Base-by-base conservation (phyloP, 2,113 vertebrate genomes). In the Mystacornis crossleyi region DNA sequence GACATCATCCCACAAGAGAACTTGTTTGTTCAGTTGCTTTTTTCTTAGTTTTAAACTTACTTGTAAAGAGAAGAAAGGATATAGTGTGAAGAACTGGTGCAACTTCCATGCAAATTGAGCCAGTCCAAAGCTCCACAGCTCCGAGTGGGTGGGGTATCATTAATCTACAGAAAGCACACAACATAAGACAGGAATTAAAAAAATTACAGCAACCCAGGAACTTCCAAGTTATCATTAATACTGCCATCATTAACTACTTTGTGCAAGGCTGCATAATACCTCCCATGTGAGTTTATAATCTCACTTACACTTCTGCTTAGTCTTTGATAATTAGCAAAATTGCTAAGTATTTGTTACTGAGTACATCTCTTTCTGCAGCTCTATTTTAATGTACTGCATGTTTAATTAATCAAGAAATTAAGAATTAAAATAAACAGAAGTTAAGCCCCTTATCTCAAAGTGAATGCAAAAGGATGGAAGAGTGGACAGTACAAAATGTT, bases 111-210 rank as follows among this genome's bases (percentile, higher is more conserved):
- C 82, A 98, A 94, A 90, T 98, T 96, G 64, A 98, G 94, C 98
- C 98, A 98, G 72, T 98, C 98, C 95, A 98, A 95, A 95, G 97
- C 98, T 81, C 91, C 96, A 90, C 90, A 97, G 66, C 92, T 96
- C 40, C 65, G 21, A 66, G 94, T 33, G 48, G 82, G 84, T 47
- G 94, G 50, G 17, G 78, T 95, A 94, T 98, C 98, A 97, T 96
- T 98, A 43, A 98, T 97, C 99, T 99, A 95, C 53, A 85, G 74
- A 94, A 80, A 94, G 65, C 36, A 66, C 29, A 72, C 15, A 87
- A 64, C 4, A 40, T 7, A 28, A 38, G 29, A n/a, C 20, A 48
- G 54, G 17, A 86, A 42, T 48, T 2, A 36, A 55, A 85, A 62
- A 20, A 24, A 74, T 12, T 42, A 74, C 20, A 77, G 29, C 33